Evolutionary conservation across 1,140 invertebrate genomes (phyloP), one percentile per base, ranked within the genome.

Genomic region (Danaus plexippus): DNA sequence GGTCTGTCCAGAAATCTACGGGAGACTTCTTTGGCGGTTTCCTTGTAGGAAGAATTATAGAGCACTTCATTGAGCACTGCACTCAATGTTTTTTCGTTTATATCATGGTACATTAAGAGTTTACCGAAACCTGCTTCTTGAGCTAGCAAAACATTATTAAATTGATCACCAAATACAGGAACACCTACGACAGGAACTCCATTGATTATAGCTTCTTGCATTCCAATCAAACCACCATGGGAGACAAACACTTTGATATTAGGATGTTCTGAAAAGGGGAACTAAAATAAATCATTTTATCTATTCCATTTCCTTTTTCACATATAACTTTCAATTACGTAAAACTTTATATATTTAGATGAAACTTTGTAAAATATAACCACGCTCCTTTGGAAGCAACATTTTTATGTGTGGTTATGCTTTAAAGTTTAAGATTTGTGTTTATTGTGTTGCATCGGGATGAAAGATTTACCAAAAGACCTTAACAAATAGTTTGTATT

Each of bases 141-240:
- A 0, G 85, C 83, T 45, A 85, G 80, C 5, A 86, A 77, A 57
- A 90, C 79, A 62, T 92, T 92, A 46, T 88, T 85, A 54, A 72
- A 82, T 59, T 92, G 91, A 75, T 92, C 90, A 1, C 85, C 88
- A 57, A 89, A 92, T 46, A 93, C 85, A 1, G 92, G 92, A 60
- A 92, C 81, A 9, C 90, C 91, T 9, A 93, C 70, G 43, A 92
- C 87, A 7, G 92, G 92, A 11, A 92, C 88, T 43, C 90, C 91
- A 69, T 91, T 88, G 71, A 89, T 90, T 5, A 91, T 85, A 12
- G 91, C 88, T 71, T 93, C 92, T 69, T 91, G 89, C n/a, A 90
- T 88, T 49, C 92, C 90, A 63, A 92, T 89, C 43, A 92, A 69
- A 22, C 92, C 92, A 13, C 91, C 91, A 61, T 93, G 92, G 1